phyloP scores from a whole-genome alignment of 2,797 vertebrate genomes.

The Champsocephalus esox region DNA sequence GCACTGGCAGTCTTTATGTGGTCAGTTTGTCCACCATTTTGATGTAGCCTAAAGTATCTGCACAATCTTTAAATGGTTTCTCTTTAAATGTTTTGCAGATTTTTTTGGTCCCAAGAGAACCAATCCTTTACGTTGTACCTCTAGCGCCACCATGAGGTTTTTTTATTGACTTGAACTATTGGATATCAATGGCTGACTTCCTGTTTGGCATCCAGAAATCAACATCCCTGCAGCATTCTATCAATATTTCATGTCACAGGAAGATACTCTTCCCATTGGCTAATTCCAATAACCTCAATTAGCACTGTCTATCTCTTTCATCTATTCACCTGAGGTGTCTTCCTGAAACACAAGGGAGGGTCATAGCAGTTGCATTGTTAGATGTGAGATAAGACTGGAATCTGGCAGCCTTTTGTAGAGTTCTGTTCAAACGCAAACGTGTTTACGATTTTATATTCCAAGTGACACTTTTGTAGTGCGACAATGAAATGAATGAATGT shows the following conservation, averaged over 20 bases:
- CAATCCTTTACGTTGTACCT: too few species aligned
- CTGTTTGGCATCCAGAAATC: too few species aligned
- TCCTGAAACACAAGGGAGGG: background rate
- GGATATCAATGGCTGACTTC: background rate
- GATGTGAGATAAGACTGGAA: conserved; percentile 7
- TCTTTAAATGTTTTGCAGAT: background rate
- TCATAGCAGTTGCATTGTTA: background rate
- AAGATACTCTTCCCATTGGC: background rate
- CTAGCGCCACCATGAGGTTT: background rate
- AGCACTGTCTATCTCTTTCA: conserved; percentile 6
- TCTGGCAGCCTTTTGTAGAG: conserved; percentile 32
- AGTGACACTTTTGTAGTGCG: conserved; percentile 3
- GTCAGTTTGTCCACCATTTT: background rate
- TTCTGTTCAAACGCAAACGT: conserved; percentile 18
- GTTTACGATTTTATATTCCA: conserved; percentile 24
- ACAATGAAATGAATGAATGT: conserved; percentile 18
- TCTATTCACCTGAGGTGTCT: background rate
- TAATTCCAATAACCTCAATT: conserved; percentile 5
- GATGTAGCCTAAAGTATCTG: background rate
- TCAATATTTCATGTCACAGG: background rate
- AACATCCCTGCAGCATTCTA: too few species aligned
- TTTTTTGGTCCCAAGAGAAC: background rate
- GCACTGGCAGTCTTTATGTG: background rate
- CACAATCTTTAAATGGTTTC: too few species aligned
- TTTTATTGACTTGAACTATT: background rate